phyloP scores from a whole-genome alignment of 1,140 invertebrate genomes.

The Aphidius gifuensis region DNA sequence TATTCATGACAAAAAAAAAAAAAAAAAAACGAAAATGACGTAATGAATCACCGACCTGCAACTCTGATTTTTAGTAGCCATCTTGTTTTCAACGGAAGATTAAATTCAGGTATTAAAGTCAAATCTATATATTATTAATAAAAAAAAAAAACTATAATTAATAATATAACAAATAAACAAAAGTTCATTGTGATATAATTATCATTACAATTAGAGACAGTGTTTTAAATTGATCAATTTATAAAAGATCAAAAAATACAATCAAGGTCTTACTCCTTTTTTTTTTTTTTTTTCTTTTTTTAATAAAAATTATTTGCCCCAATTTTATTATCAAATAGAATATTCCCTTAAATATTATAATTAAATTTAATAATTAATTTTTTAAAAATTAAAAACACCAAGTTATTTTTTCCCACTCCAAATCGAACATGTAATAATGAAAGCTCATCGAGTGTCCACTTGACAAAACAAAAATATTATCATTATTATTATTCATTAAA shows the following conservation, averaged over 20 bases:
- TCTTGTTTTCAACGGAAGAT: constrained; percentile 48
- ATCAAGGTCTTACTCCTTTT: not conserved
- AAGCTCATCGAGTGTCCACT: too few species aligned
- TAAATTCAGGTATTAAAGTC: constrained; percentile 47
- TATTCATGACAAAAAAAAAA: too few species aligned
- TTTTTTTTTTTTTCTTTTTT: not conserved
- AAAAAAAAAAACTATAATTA: constrained; percentile 16
- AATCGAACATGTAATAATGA: too few species aligned
- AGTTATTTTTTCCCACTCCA: too few species aligned
- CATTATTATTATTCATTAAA: not conserved
- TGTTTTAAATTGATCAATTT: constrained; percentile 35
- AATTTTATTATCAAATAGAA: too few species aligned
- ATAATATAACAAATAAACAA: not conserved
- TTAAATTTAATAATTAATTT: too few species aligned
- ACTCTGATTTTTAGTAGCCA: constrained; percentile 42
- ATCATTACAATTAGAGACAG: constrained; percentile 10
- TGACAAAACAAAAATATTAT: not conserved
- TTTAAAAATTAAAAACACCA: too few species aligned
- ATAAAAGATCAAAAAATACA: not conserved
- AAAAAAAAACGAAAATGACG: constrained; percentile 31
- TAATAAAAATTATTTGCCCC: not conserved
- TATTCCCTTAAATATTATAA: too few species aligned
- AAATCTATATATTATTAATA: constrained; percentile 19
- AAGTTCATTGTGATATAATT: constrained; percentile 4
- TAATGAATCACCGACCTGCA: constrained; percentile 35